phyloP scores from a whole-genome alignment of 2,797 vertebrate species.

The Dermochelys coriacea region DNA sequence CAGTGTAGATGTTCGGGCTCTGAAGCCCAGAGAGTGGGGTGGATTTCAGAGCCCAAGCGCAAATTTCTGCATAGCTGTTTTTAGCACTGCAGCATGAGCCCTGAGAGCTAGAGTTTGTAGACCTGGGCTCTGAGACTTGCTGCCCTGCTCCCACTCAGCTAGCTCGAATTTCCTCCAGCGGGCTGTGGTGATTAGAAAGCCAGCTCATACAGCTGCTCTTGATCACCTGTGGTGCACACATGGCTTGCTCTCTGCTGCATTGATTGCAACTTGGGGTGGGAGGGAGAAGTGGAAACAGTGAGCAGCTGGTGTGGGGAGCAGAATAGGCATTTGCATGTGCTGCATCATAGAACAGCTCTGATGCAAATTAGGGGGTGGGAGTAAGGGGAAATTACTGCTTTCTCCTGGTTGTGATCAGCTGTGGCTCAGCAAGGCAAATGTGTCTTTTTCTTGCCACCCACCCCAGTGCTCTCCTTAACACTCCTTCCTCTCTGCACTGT shows the following conservation, averaged over 20 bases:
- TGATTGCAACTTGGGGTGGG: background rate
- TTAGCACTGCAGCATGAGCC: background rate
- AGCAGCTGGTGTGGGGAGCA: background rate
- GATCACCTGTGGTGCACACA: background rate
- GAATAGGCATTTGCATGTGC: background rate
- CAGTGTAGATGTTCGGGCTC: background rate
- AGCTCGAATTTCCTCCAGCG: background rate
- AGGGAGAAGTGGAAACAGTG: background rate
- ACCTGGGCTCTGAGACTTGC: background rate
- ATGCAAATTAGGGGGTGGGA: background rate
- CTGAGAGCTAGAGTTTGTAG: background rate
- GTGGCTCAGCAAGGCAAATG: background rate
- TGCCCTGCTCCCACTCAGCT: accelerated
- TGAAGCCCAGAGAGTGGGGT: background rate
- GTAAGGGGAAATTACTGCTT: conserved; percentile 16
- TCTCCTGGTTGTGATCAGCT: background rate
- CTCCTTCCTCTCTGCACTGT: background rate
- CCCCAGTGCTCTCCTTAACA: background rate
- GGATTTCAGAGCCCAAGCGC: background rate
- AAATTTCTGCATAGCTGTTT: background rate
- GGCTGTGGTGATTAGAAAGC: no score
- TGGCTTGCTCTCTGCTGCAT: background rate
- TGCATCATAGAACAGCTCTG: background rate
- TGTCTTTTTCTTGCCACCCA: background rate
- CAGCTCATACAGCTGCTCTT: no score